Evolutionary conservation across 2,797 vertebrate species (phyloP).

Genomic region (Phrynocephalus vlangalii): DNA sequence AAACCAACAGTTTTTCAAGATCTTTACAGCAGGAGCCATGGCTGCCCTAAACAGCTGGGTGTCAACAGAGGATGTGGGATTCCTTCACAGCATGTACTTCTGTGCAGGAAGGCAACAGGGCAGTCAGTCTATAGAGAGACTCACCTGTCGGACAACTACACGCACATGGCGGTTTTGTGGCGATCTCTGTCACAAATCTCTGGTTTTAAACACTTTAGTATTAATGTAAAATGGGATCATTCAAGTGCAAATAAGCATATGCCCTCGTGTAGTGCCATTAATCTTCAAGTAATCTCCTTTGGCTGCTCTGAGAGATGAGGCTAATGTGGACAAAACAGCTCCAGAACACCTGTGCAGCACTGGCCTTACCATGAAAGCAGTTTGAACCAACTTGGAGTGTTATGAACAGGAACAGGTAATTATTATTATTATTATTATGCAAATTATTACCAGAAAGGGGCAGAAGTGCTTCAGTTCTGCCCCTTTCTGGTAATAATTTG

Average conservation of each 20-base stretch:
- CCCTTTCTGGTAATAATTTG: background rate
- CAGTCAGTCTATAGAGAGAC: no score
- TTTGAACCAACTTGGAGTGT: background rate
- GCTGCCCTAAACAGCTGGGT: no score
- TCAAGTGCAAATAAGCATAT: background rate
- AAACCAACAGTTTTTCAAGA: no score
- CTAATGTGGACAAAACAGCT: background rate
- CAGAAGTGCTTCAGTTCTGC: background rate
- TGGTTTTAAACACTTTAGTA: no score
- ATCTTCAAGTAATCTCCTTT: background rate
- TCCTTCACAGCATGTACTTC: background rate
- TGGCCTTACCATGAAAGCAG: background rate
- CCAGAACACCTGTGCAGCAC: background rate
- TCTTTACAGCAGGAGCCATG: no score
- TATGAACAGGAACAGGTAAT: background rate
- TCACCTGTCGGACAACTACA: background rate
- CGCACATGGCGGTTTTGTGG: background rate
- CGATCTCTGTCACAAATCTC: no score
- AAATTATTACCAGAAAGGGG: background rate
- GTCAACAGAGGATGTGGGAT: background rate
- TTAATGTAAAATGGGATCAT: no score
- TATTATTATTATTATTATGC: background rate
- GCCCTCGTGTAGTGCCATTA: background rate
- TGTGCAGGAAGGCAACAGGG: background rate
- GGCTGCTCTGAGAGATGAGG: background rate